These are phyloP conservation scores for Dione juno DNA, from an alignment of 2,888 invertebrate species.

Conservation along the genomic window DNA sequence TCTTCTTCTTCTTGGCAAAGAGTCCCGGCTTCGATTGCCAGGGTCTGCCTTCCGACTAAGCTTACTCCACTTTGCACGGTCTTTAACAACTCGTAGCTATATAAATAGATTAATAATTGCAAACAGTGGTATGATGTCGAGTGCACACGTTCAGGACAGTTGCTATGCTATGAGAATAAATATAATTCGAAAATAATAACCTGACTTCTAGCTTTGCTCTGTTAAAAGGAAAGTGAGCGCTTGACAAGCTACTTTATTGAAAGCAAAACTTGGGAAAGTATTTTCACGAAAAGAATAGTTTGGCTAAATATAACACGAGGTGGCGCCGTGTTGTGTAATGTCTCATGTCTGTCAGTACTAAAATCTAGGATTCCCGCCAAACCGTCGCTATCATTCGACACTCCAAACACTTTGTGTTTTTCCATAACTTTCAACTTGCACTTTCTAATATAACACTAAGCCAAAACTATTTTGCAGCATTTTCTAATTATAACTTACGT, in stretches of 20 bases:
- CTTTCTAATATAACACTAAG: conserved; percentile 5
- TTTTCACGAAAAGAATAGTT: conserved; percentile 52
- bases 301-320: conserved; percentile 51
- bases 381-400: conserved; percentile 6
- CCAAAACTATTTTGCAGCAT: background rate
- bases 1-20: too few species aligned
- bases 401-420: conserved; percentile 6
- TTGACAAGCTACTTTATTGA: conserved; percentile 27
- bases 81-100: background rate
- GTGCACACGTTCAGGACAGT: background rate
- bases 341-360: conserved; percentile 56
- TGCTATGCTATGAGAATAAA: background rate
- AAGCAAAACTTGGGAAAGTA: conserved; percentile 41
- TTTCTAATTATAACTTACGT: background rate
- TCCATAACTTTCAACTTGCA: conserved; percentile 5
- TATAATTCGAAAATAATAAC: background rate
- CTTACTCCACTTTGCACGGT: too few species aligned
- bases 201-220: background rate
- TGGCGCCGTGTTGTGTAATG: conserved; percentile 55
- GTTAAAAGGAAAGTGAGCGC: conserved; percentile 15
- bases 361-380: conserved; percentile 46
- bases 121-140: background rate
- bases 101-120: background rate
- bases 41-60: too few species aligned
- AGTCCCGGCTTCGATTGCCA: too few species aligned